Percentiles rank a stretch among this genome's conserved stretches.
Evolutionary conservation across 2,113 vertebrate genomes (phyloP).

Genomic region (Hymenochirus boettgeri): DNA sequence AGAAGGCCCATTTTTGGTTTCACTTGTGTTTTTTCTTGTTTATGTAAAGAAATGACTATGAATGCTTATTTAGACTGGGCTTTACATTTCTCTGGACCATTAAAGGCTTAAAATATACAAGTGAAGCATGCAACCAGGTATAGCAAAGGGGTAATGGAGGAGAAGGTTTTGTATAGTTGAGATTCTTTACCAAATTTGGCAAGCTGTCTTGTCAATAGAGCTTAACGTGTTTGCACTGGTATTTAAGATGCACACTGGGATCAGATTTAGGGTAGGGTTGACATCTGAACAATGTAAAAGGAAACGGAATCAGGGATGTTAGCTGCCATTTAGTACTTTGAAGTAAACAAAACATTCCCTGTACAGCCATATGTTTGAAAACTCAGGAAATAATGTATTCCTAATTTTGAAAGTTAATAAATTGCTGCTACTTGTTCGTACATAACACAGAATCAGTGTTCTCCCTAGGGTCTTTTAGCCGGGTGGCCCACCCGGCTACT

Average conservation of each 20-base stretch:
- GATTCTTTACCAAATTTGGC: slow-evolving; percentile 1
- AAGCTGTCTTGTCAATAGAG: not conserved
- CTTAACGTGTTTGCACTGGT: not conserved
- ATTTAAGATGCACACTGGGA: slow-evolving; percentile 10
- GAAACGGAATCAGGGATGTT: slow-evolving; percentile 56
- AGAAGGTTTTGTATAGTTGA: not conserved
- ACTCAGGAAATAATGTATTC: slow-evolving; percentile 54
- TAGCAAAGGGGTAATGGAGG: not conserved
- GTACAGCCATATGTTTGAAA: slow-evolving; percentile 54
- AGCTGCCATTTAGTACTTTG: slow-evolving; percentile 47
- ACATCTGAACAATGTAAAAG: slow-evolving; percentile 51
- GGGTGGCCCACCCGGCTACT: no score
- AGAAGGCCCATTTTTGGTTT: no score
- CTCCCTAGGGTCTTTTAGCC: no score
- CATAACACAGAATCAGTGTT: no score
- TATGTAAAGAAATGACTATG: no score
- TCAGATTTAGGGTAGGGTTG: slow-evolving; percentile 39
- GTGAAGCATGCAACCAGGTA: not conserved
- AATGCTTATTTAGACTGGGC: no score
- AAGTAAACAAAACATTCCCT: slow-evolving; percentile 52
- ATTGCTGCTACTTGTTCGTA: no score
- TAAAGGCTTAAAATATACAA: no score
- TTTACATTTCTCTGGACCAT: no score
- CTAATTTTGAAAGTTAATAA: slow-evolving; percentile 53
- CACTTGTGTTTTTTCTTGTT: no score